Evolutionary conservation across 2,113 vertebrate genomes (phyloP), one percentile per base, ranked within the genome.

Genomic region (Cettia cetti): DNA sequence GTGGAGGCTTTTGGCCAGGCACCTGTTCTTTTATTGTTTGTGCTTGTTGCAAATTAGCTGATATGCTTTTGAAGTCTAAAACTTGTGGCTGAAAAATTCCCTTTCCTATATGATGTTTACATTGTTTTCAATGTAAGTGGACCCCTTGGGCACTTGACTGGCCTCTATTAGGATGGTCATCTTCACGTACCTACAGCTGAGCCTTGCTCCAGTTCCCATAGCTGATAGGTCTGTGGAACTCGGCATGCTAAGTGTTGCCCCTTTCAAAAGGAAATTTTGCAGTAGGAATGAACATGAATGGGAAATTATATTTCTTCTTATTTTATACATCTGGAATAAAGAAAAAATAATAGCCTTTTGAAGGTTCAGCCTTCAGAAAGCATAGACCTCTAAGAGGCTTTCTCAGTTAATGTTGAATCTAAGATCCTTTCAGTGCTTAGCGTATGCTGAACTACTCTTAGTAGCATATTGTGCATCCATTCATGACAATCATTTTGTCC

Each of bases 41-140:
- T 80, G 40, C 69, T 94, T 90, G 89, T 60, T 93, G 68, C 63
- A 82, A 59, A 91, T 76, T 71, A 74, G 80, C 37, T 21, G 21
- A 54, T 90, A 57, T 82, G 45, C 27, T 79, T 82, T 82, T 96
- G 79, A 91, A 94, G 40, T 68, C 64, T 87, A 72, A 93, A 94
- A 74, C 40, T 63, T 33, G 12, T 76, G 49, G 15, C 72, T 61
- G 57, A 56, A 60, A 81, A 71, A 50, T 49, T 74, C 50, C n/a
- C 22, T 50, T 47, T 95, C 65, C 60, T 74, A 1, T 80, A 26
- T 31, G 49, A 65, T 86, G 54, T 56, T 92, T 65, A 11, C 40
- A 59, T 96, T 88, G 50, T 61, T 66, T 35, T 52, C 33, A 54
- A 15, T 49, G 60, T 60, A 59, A 81, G 40, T 56, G 26, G 90